These are phyloP conservation scores for Cephus runcator DNA, from an alignment of 2,888 invertebrate genomes.

Conservation along the genomic window DNA sequence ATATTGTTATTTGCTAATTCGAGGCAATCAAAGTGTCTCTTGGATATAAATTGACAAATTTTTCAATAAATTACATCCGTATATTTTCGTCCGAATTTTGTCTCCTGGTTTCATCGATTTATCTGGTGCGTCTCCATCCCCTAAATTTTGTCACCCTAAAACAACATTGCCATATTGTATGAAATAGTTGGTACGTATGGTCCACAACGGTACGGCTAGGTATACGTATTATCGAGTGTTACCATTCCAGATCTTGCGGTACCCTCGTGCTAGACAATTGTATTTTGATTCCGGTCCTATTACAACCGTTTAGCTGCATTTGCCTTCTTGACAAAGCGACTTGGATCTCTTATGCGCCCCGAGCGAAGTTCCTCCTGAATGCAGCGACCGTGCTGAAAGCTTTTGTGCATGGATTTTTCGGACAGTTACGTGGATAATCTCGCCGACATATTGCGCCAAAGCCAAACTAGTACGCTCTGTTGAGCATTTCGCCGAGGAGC, in stretches of 20 bases:
- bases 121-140: not conserved
- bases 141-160: conserved; percentile 24
- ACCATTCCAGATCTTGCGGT: conserved; percentile 21
- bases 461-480: conserved; percentile 51
- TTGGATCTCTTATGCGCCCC: conserved; percentile 47
- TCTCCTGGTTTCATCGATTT: conserved; percentile 24
- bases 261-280: conserved; percentile 44
- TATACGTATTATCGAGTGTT: conserved; percentile 4
- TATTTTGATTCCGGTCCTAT: conserved; percentile 59
- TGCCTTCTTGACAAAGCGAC: conserved; percentile 65
- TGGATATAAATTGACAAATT: not conserved
- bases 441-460: conserved; percentile 56
- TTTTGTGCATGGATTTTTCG: conserved; percentile 19
- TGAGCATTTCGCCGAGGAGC: conserved; percentile 41
- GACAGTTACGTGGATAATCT: conserved; percentile 63
- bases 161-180: conserved; percentile 25
- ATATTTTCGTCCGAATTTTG: conserved; percentile 7
- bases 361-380: conserved; percentile 22
- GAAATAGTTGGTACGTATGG: not conserved
- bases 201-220: not conserved
- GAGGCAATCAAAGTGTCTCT: not conserved
- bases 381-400: conserved; percentile 8
- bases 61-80: not conserved
- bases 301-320: conserved; percentile 60
- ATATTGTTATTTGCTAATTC: not conserved